Base-by-base conservation (phyloP, 2,888 invertebrate species). In the Slavum lentiscoides region DNA sequence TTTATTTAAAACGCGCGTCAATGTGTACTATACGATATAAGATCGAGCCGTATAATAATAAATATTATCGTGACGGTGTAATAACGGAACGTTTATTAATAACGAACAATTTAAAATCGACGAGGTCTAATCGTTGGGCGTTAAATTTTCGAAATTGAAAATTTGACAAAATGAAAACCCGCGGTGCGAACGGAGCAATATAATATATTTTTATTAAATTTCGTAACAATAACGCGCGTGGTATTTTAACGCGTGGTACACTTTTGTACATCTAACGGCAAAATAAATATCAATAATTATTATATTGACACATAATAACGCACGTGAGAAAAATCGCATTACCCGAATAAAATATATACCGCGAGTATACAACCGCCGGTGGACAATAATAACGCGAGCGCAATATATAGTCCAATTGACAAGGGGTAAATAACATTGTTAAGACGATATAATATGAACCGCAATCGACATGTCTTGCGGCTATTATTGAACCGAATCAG, bases 181-280 rank as follows among this genome's bases (percentile, higher is more conserved):
- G 39, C 21, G 15, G n/a, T 3, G 39, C 21, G 15, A 11, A 21
- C 15, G 5, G 9, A 3, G 43, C 55, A 8, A 49, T 49, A 49
- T n/a, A 39, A 66, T 64, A 39, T 39, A 39, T 39, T 39, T 39
- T 66, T 66, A 66, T 66, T 39, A 66, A 7, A 66, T 39, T 37
- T 66, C 19, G 2, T 39, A 39, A 66, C 39, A 23, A 61, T 15
- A 30, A 55, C 17, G n/a, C n/a, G n/a, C 53, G 53, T 15, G 11
- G 53, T 21, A 21, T 39, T 39, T n/a, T n/a, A n/a, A 39, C 4
- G 15, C 43, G 13, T 49, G 15, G 49, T 15, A 13, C 61, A 30
- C 39, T 66, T 2, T n/a, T 11, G 19, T 21, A 37, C 37, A 7
- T 39, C 5, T 39, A 64, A 64, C 64, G 37, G 7, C 37, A 4